Evolutionary conservation across 2,113 vertebrate species (phyloP).

Genomic region (Dolichallabes microphthalmus): DNA sequence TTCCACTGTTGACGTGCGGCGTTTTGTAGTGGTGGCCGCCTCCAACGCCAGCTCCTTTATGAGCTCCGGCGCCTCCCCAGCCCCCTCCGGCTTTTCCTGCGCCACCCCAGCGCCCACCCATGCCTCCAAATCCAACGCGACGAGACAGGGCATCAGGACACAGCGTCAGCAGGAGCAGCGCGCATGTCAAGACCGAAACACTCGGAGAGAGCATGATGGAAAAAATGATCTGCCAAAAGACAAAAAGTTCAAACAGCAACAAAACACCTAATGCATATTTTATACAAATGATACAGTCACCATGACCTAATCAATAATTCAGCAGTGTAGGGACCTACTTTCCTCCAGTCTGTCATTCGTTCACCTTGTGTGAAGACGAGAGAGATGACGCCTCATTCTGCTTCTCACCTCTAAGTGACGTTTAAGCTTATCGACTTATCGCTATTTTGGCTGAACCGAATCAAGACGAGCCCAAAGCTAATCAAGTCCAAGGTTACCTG

Average conservation of each 20-base stretch:
- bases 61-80: slow-evolving; percentile 22
- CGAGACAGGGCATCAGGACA: slow-evolving; percentile 33
- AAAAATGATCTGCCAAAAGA: slow-evolving; percentile 6
- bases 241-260: neutral
- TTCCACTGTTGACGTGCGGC: neutral
- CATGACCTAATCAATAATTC: slow-evolving; percentile 4
- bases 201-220: slow-evolving; percentile 25
- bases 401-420: slow-evolving; percentile 11
- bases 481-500: neutral
- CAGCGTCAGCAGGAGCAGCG: slow-evolving; percentile 32
- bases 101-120: slow-evolving; percentile 29
- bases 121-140: slow-evolving; percentile 25
- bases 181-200: slow-evolving; percentile 12
- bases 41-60: slow-evolving; percentile 27
- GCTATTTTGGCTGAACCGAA: slow-evolving; percentile 30
- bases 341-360: neutral
- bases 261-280: slow-evolving; percentile 8
- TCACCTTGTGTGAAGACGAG: neutral
- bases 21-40: neutral
- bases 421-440: slow-evolving; percentile 23
- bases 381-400: neutral
- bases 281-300: neutral
- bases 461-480: slow-evolving; percentile 6
- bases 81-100: neutral
- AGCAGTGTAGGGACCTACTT: neutral